Percentiles rank a stretch among this genome's conserved stretches.
These are phyloP conservation scores for Rhagologus leucostigma DNA, from an alignment of 2,113 vertebrate genomes.

Conservation along the genomic window DNA sequence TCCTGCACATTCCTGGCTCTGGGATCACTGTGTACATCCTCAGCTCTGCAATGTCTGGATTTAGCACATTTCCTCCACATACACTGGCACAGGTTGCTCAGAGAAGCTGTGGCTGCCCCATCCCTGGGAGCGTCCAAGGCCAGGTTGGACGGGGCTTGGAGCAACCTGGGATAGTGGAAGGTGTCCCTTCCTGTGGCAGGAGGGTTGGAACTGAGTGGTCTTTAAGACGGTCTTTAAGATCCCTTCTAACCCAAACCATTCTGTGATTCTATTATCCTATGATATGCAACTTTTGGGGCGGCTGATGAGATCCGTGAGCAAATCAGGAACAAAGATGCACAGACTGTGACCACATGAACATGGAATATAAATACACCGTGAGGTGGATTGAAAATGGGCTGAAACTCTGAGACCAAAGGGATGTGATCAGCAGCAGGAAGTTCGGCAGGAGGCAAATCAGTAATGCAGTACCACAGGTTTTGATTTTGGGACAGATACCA, in stretches of 20 bases:
- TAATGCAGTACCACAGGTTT: neutral
- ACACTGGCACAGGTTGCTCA: rapidly evolving
- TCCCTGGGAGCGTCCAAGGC: neutral
- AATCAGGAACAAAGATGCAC: neutral
- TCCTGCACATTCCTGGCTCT: neutral
- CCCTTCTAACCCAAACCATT: neutral
- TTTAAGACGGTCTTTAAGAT: neutral
- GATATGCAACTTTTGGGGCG: neutral
- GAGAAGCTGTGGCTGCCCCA: neutral
- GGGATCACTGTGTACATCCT: neutral
- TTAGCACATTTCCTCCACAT: neutral
- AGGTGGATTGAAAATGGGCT: neutral
- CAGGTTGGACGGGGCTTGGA: neutral
- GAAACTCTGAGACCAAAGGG: neutral
- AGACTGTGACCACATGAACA: neutral
- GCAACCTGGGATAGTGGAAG: neutral
- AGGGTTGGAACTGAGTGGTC: neutral
- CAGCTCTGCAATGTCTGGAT: neutral
- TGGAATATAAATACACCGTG: neutral
- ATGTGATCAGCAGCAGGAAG: neutral
- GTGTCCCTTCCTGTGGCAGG: neutral
- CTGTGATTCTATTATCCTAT: rapidly evolving
- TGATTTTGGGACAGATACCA: rapidly evolving
- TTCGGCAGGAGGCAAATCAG: neutral
- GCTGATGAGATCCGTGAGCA: neutral